Base-by-base conservation (phyloP, 2,797 vertebrate species). In the Euthynnus affinis region DNA sequence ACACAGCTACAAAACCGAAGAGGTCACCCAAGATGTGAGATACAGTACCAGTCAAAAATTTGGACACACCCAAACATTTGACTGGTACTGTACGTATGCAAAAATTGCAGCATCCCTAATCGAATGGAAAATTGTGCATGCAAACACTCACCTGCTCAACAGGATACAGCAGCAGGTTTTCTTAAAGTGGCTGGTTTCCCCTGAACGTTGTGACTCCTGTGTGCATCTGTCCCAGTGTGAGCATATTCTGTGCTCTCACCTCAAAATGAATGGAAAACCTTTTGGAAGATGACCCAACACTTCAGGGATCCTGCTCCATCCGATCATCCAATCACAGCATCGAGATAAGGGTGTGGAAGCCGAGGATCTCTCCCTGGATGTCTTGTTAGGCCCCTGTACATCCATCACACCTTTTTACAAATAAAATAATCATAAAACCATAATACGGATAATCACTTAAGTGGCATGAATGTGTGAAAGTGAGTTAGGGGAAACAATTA, bases 241-340 rank as follows among this genome's bases (percentile, higher is more conserved):
- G 27, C 18, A 49, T 73, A 71, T 27, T 59, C 59, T 48, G 65
- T 86, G 29, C 51, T 71, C 75, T 59, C 25, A 51, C 37, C 65
- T 80, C 40, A 76, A 85, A 82, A 79, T 74, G 64, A 87, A 62
- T 13, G 61, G 76, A 86, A 68, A 81, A 81, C 58, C 63, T 84
- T 82, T 86, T 70, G 53, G 62, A 83, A 84, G 64, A 90, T 90
- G 89, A 93, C 77, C 86, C 84, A 94, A 93, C 85, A 84, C 92
- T 86, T 86, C 70, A 59, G 91, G 92, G 91, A 94, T 88, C 42
- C 59, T 61, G 34, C 52, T 78, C 29, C 42, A 68, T 52, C 85
- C 71, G 56, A 87, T 87, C 73, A 44, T 81, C 94, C 94, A 95
- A 95, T 95, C 92, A 89, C 29, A 85, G 76, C 1, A 4, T 40